Percentiles rank a stretch among this genome's conserved stretches.
Conservation (phyloP, 2,113 vertebrate species). For the Malurus cyaneus region DNA sequence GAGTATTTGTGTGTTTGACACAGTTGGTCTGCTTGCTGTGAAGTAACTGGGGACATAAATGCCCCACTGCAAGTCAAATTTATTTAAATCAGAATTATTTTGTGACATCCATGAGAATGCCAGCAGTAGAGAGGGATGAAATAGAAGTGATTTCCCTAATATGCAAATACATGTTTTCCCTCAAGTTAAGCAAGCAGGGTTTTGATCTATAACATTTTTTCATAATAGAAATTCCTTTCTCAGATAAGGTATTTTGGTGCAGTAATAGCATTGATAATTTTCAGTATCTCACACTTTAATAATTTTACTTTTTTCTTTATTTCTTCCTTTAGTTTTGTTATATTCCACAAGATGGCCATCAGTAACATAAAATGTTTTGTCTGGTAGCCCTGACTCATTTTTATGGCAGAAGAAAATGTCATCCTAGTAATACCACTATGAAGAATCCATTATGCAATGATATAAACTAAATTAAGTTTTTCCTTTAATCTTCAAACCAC, state of each 20-base stretch:
- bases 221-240: not conserved
- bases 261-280: not conserved
- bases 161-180: not conserved
- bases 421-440: not conserved
- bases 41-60: not conserved
- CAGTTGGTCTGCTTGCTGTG: not conserved
- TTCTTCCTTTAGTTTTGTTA: not conserved
- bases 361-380: not conserved
- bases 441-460: not conserved
- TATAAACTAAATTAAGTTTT: not conserved
- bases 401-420: not conserved
- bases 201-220: not conserved
- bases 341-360: not conserved
- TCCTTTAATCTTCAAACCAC: not conserved
- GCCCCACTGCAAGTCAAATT: not conserved
- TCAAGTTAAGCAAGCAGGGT: not conserved
- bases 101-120: not conserved
- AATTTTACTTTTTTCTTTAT: not conserved
- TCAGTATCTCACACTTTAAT: not conserved
- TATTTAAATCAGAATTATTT: not conserved
- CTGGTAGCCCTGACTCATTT: not conserved
- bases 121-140: not conserved
- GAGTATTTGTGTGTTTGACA: not conserved
- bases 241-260: not conserved
- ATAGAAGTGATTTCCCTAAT: not conserved